These are phyloP conservation scores for Delphinus delphis DNA, from an alignment of 2,113 vertebrate genomes.

Conservation along the genomic window DNA sequence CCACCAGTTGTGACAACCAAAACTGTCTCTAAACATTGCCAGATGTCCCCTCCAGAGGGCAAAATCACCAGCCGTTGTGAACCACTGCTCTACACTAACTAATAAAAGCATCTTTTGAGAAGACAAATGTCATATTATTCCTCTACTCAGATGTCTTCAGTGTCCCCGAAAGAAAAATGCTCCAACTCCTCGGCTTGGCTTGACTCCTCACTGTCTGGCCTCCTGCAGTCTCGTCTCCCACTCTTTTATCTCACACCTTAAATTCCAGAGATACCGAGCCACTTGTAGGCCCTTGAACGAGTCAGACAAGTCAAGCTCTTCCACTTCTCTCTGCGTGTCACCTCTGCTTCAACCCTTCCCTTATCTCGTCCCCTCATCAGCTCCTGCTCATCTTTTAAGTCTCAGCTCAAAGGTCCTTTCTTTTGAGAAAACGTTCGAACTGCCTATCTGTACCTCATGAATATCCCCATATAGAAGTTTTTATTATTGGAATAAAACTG, in stretches of 20 bases:
- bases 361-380: not conserved
- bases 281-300: not conserved
- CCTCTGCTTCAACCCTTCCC: not conserved
- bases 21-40: not conserved
- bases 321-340: not conserved
- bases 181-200: not conserved
- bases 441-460: not conserved
- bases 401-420: not conserved
- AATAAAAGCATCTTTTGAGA: conserved; percentile 3
- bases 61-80: not conserved
- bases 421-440: not conserved
- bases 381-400: not conserved
- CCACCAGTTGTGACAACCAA: not conserved
- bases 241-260: not conserved
- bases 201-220: not conserved
- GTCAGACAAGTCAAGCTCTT: not conserved
- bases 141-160: not conserved
- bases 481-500: not conserved
- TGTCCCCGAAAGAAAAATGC: not conserved
- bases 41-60: not conserved
- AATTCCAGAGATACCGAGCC: not conserved
- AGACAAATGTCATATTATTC: not conserved
- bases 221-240: not conserved
- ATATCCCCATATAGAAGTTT: not conserved
- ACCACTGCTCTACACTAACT: not conserved